Evolutionary conservation across 2,113 vertebrate genomes (phyloP), one percentile per base, ranked within the genome.

Genomic region (Bufo bufo): DNA sequence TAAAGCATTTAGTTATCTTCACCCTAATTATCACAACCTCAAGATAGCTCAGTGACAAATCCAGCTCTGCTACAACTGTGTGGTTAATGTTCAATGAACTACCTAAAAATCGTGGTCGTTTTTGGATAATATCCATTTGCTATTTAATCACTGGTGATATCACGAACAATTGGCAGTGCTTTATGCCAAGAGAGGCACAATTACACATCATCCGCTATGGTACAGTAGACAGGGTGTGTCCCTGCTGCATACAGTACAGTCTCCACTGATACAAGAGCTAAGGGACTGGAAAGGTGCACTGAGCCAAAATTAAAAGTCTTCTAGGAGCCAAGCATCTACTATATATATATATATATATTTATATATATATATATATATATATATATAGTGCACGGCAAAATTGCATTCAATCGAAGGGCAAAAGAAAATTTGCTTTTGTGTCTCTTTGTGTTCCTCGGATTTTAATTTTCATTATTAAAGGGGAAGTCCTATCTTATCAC

Each of bases 191-290:
- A 56, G 52, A 16, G 47, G 52, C 20, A 78, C 5, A 23, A 12
- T 77, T 45, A 49, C 1, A 16, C 71, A 43, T 77, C 54, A 63
- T 61, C 49, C n/a, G 6, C 52, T 69, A 50, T 20, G 65, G 66
- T 87, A 74, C 77, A 45, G 61, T 23, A 83, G 86, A 43, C 63
- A 59, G 86, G 86, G 86, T 87, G 86, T 87, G 86, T 82, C 86
- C 63, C 7, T 50, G 8, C 77, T 59, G 86, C 49, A 80, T 69
- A n/a, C 50, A 72, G 16, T 72, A 72, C 10, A 63, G 16, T 65
- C 4, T 20, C 17, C 20, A 56, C 20, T 52, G 71, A n/a, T 65
- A 65, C 45, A 49, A 19, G 33, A 47, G 71, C 43, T 0, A 2
- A 75, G 3, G 69, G 23, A 69, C 16, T 11, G 9, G 20, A 17